Evolutionary conservation across 2,113 vertebrate genomes (phyloP), one percentile per base, ranked within the genome.

Genomic region (Phoxinus phoxinus): DNA sequence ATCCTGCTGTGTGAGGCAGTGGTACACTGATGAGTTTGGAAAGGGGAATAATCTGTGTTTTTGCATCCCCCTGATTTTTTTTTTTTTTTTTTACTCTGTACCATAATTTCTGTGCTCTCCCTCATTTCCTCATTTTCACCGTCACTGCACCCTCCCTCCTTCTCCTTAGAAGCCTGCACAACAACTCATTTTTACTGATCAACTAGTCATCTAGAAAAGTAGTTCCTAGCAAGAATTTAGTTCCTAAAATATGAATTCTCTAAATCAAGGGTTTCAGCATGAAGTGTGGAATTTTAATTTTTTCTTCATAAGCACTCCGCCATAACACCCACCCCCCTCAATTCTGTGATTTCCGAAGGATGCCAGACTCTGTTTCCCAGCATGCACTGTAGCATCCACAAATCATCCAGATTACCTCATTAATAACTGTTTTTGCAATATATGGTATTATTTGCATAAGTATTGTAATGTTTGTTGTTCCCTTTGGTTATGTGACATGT

Each of bases 41-140:
- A 71, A 74, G 67, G 61, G 48, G 63, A 82, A 59, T 86, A 87
- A 78, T 86, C 71, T 85, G 69, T 59, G 74, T 81, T 37, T 80
- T 44, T 81, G 27, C 78, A 23, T 77, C 63, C 79, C 27, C 30
- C 73, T 83, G 32, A 58, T 56, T 61, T 72, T 75, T 51, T n/a
- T 63, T 67, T 76, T n/a, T n/a, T n/a, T 48, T 51, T n/a, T 63
- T 67, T 76, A 73, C 35, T 58, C 5, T 75, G n/a, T 65, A 25
- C 65, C 69, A 69, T 83, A 35, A 44, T 65, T 51, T 48, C 12
- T 6, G 41, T 23, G 41, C 23, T 25, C 21, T 63, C 35, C n/a
- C 32, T 81, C 27, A 58, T 41, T 84, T 82, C 44, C 23, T 72
- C 58, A 23, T 84, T 88, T 78, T 74, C n/a, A 58, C 48, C 44